These are phyloP conservation scores for Pandemis cinnamomeana DNA, from an alignment of 2,888 invertebrate species.

Conservation along the genomic window DNA sequence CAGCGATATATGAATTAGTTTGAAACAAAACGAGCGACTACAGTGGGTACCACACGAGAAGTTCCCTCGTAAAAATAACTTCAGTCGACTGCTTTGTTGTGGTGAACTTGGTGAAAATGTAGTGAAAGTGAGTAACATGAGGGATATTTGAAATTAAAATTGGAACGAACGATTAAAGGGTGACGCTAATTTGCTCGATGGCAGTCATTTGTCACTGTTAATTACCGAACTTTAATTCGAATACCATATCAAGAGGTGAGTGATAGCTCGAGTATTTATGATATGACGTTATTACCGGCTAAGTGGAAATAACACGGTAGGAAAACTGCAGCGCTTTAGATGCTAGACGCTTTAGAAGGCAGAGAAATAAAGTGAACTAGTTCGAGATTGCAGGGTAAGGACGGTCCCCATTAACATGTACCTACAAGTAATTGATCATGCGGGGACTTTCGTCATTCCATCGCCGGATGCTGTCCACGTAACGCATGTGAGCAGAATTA, in stretches of 20 bases:
- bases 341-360: background rate
- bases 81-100: conserved; percentile 40
- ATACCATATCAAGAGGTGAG: background rate
- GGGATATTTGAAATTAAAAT: conserved; percentile 11
- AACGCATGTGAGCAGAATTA: conserved; percentile 48
- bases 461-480: conserved; percentile 38
- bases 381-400: background rate
- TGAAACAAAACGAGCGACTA: conserved; percentile 44
- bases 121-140: conserved; percentile 28
- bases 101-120: conserved; percentile 30
- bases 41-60: conserved; percentile 37
- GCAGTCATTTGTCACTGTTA: background rate
- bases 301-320: background rate
- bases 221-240: background rate
- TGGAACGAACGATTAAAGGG: conserved; percentile 9
- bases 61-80: conserved; percentile 52
- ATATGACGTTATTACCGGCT: background rate
- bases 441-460: conserved; percentile 21
- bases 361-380: background rate
- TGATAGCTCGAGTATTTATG: background rate
- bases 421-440: conserved; percentile 17
- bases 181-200: background rate
- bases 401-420: conserved; percentile 19
- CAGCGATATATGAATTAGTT: conserved; percentile 45
- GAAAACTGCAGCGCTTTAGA: background rate